A percentile compares a stretch with the other conserved stretches of the same genome.
Conservation (phyloP, 2,113 vertebrate species). For the Otolemur garnettii region DNA sequence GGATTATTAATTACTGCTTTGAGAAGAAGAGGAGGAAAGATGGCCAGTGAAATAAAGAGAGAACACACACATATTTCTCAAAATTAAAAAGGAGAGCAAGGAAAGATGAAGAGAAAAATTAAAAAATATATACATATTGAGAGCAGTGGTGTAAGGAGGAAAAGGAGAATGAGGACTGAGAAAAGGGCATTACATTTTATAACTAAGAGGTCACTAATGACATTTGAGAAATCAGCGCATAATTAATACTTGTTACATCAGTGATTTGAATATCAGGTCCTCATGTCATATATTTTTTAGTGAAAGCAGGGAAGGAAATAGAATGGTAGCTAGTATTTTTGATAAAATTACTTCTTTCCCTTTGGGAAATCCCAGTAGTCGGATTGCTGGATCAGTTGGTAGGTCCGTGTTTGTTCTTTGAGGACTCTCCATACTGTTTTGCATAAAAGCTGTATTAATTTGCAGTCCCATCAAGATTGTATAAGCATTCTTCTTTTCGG, state of each 20-base stretch:
- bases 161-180: neutral
- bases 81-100: neutral
- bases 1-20: neutral
- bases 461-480: no score
- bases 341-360: no score
- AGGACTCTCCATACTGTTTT: no score
- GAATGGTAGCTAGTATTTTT: neutral
- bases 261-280: neutral
- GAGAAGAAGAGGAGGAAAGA: neutral
- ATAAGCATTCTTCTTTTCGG: no score
- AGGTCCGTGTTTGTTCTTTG: no score
- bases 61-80: neutral
- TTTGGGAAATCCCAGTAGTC: no score
- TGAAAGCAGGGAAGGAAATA: neutral
- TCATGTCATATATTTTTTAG: neutral
- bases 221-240: neutral
- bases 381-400: no score
- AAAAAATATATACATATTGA: neutral
- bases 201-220: neutral
- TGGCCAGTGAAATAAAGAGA: neutral
- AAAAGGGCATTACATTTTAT: neutral
- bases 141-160: neutral
- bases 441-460: no score
- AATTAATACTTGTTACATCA: neutral
- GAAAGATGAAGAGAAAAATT: neutral